Evolutionary conservation across 1,140 invertebrate genomes (phyloP).

Genomic region (Hylaeus volcanicus): DNA sequence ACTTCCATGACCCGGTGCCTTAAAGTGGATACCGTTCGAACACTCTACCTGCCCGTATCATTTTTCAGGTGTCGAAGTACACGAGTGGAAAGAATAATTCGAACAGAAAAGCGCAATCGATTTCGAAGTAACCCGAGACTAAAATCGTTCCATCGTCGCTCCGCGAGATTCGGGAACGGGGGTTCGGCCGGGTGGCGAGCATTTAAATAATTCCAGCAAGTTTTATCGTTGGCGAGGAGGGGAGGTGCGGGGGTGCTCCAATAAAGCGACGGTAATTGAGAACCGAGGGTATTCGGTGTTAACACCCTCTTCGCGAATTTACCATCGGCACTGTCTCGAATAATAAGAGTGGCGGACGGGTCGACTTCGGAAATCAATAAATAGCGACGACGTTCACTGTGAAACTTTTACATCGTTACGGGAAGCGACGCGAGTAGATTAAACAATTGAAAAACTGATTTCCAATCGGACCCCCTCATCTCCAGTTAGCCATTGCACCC

Average conservation of each 20-base stretch:
- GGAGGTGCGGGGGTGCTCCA: not conserved
- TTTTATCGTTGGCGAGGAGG: constrained; percentile 24
- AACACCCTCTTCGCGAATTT: constrained; percentile 44
- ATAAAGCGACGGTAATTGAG: constrained; percentile 15
- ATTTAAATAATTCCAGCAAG: constrained; percentile 44
- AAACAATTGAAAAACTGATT: constrained; percentile 52
- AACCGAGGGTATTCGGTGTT: constrained; percentile 34
- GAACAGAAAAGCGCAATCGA: constrained; percentile 7
- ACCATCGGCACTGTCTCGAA: constrained; percentile 30
- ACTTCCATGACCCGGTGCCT: too few species aligned
- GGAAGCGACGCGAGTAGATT: constrained; percentile 34
- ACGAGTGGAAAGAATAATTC: not conserved
- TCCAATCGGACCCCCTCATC: not conserved
- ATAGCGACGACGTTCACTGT: not conserved
- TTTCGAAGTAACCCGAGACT: not conserved
- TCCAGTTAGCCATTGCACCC: not conserved
- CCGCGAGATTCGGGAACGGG: constrained; percentile 10
- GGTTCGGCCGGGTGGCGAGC: not conserved
- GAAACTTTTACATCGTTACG: constrained; percentile 26
- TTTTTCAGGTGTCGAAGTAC: not conserved
- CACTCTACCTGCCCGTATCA: not conserved
- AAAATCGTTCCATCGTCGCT: constrained; percentile 6
- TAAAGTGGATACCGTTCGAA: too few species aligned
- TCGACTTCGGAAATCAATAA: constrained; percentile 50
- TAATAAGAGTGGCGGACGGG: constrained; percentile 31